These are phyloP conservation scores for Amphipyra tragopoginis DNA, from an alignment of 2,888 invertebrate genomes.

Conservation along the genomic window DNA sequence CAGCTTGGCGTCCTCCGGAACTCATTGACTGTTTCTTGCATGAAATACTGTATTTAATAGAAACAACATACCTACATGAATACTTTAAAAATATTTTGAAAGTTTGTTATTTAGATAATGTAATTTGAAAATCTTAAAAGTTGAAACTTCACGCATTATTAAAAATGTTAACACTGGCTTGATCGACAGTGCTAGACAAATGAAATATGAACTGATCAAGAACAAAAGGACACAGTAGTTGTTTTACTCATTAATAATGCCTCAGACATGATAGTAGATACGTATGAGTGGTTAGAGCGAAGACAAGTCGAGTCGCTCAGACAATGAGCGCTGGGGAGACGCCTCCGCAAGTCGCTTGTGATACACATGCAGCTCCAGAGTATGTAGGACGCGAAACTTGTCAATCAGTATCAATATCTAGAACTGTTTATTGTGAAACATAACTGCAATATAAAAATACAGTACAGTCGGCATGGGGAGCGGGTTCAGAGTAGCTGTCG, in stretches of 20 bases:
- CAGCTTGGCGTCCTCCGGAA: constrained; percentile 47
- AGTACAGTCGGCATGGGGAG: constrained; percentile 55
- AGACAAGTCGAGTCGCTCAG: constrained; percentile 57
- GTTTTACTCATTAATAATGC: constrained; percentile 44
- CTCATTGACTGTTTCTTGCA: constrained; percentile 12
- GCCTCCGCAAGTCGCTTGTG: constrained; percentile 64
- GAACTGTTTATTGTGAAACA: constrained; percentile 63
- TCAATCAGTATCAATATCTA: constrained; percentile 67
- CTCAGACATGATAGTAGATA: constrained; percentile 20
- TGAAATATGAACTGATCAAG: constrained; percentile 6
- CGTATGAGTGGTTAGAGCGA: constrained; percentile 38
- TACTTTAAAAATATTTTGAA: too few relatives aligned
- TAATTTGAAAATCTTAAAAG: too few relatives aligned
- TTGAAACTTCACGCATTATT: not conserved
- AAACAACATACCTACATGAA: not conserved
- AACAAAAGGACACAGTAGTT: constrained; percentile 35
- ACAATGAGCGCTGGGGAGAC: constrained; percentile 66
- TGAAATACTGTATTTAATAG: constrained; percentile 13
- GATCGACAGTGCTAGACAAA: constrained; percentile 8
- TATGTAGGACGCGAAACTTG: constrained; percentile 56
- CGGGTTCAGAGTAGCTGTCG: constrained; percentile 67
- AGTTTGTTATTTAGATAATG: too few relatives aligned
- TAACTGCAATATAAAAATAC: constrained; percentile 64
- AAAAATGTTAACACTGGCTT: constrained; percentile 1
- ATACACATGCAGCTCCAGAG: constrained; percentile 46